A percentile compares a stretch with the other conserved stretches of the same genome.
Evolutionary conservation across 2,888 invertebrate genomes (phyloP).

Genomic region (Chelonus formosanus): DNA sequence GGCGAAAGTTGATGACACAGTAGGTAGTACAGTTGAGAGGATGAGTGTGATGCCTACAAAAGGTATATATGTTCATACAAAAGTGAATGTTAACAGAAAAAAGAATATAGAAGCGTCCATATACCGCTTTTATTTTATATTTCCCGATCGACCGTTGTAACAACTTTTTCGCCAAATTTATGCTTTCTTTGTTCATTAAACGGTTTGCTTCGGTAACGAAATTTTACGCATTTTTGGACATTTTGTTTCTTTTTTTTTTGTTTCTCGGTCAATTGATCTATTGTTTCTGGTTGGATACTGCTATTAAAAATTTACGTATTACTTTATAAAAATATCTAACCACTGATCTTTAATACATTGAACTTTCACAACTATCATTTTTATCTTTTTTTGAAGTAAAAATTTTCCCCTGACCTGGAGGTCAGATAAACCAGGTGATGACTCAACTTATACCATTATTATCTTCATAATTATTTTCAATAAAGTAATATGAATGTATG

Average conservation of each 20-base stretch:
- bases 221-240: not conserved
- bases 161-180: conserved; percentile 39
- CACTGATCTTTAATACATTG: too few species aligned
- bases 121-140: conserved; percentile 22
- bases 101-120: conserved; percentile 25
- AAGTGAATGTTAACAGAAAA: conserved; percentile 38
- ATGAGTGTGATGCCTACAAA: conserved; percentile 16
- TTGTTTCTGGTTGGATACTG: too few species aligned
- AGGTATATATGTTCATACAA: conserved; percentile 20
- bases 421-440: too few species aligned
- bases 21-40: conserved; percentile 15
- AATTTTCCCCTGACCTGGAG: too few species aligned
- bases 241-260: not conserved
- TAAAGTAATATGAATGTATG: too few species aligned
- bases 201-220: not conserved
- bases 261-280: not conserved
- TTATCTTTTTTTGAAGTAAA: too few species aligned
- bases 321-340: too few species aligned
- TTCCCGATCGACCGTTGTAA: conserved; percentile 35
- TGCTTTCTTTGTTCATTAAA: conserved; percentile 34
- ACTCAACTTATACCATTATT: too few species aligned
- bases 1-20: conserved; percentile 20
- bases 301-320: too few species aligned
- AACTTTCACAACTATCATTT: too few species aligned
- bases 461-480: too few species aligned